Base-by-base conservation (phyloP, 1,140 invertebrate genomes). In the Acyrthosiphon pisum region DNA sequence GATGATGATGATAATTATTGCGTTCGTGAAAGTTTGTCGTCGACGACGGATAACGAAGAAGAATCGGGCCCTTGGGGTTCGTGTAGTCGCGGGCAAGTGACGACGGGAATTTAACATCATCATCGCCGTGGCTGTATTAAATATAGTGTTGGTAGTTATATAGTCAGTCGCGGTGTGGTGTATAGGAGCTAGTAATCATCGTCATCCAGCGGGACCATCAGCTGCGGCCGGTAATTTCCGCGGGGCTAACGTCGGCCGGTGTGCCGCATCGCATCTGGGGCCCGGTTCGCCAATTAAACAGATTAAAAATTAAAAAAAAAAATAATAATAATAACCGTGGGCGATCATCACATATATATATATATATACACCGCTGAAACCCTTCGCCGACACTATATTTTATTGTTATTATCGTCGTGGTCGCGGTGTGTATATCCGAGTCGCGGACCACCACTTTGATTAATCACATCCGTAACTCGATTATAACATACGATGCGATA, bases 221-320 rank as follows among this genome's bases (percentile, higher is more conserved):
- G 91, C 91, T 93, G 91, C 91, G 91, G 46, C 76, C 91, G 91
- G 68, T 93, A 93, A 93, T 93, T 93, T 93, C 81, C 46, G 48
- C 48, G 68, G 81, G 91, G 46, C 81, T 41, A 41, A 93, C 91
- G 68, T 44, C 46, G 44, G 23, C 11, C n/a, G n/a, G 91, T 18
- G 48, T 23, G 48, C 48, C 48, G 76, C n/a, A 37, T 56, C 81
- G 91, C 91, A 93, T 86, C 91, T 93, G 91, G 76, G 91, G 41
- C 91, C 81, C 76, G 91, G 91, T 86, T 93, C 26, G 91, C 91
- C 91, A 93, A 93, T 93, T 93, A 93, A 93, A 93, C 76, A 35
- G 91, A 93, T 93, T 93, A 93, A 93, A 92, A 92, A 92, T 92
- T 92, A 41, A 35, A 91, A 81, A 91, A 93, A 92, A 76, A 88